These are phyloP conservation scores for Smutsia gigantea DNA, from an alignment of 2,797 vertebrate genomes.

Conservation along the genomic window DNA sequence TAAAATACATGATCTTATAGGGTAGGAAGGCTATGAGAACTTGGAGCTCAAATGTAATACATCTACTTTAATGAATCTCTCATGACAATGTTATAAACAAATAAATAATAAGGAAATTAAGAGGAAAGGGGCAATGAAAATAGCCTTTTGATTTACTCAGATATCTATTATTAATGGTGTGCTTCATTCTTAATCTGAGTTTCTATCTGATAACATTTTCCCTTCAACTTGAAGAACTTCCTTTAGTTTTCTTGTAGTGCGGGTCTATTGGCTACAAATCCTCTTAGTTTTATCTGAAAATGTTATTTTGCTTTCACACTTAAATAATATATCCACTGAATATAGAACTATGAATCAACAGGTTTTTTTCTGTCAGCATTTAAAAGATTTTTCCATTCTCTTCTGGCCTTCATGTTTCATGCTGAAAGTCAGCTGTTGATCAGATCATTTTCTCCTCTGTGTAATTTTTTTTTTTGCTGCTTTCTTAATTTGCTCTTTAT, in stretches of 20 bases:
- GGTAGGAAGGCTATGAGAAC: conserved; percentile 6
- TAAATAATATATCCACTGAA: neutral
- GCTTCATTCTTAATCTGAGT: neutral
- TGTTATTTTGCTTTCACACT: conserved; percentile 12
- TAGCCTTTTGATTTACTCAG: neutral
- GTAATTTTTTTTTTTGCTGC: neutral
- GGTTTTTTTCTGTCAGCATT: neutral
- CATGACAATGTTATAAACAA: neutral
- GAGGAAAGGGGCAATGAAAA: neutral
- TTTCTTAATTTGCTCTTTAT: conserved; percentile 5
- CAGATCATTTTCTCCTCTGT: neutral
- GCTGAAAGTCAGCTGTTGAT: neutral
- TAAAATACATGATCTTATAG: conserved; percentile 1
- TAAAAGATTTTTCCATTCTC: neutral
- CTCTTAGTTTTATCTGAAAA: conserved; percentile 32
- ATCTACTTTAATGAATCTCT: conserved; percentile 13
- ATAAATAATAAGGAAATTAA: conserved; percentile 50
- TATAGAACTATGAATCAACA: neutral
- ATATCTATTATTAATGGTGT: neutral
- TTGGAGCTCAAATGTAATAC: neutral
- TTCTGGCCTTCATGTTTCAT: neutral
- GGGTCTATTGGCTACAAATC: neutral
- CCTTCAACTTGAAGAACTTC: neutral
- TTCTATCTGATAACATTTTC: neutral
- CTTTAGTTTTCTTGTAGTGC: neutral